Percentiles rank a stretch among this genome's conserved stretches.
These are phyloP conservation scores for Campoplex capitator DNA, from an alignment of 2,888 invertebrate species.

Conservation along the genomic window DNA sequence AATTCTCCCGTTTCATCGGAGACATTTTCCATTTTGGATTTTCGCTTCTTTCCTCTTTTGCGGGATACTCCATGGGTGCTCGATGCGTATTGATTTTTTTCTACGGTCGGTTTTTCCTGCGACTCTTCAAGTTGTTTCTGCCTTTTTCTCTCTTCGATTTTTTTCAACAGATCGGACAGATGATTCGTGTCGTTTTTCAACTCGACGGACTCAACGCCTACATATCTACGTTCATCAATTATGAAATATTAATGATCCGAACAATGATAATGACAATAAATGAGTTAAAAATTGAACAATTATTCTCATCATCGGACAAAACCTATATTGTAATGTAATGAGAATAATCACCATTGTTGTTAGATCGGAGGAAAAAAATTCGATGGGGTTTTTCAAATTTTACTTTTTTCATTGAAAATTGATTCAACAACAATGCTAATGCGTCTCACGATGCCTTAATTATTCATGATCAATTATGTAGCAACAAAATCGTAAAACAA, in stretches of 20 bases:
- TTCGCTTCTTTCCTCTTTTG: constrained; percentile 55
- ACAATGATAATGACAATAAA: too few relatives aligned
- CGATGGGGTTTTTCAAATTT: neutral
- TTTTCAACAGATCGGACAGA: constrained; percentile 75
- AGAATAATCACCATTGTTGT: neutral
- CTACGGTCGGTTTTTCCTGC: neutral
- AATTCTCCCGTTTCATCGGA: neutral
- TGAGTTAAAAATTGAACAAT: neutral
- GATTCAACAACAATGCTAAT: too few relatives aligned
- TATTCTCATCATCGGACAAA: too few relatives aligned
- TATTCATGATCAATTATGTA: neutral
- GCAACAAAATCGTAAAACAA: constrained; percentile 12
- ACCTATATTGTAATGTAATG: neutral
- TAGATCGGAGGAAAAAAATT: neutral
- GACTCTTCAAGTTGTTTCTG: constrained; percentile 68
- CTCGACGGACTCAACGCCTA: constrained; percentile 70
- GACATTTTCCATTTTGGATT: constrained; percentile 11
- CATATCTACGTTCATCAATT: constrained; percentile 73
- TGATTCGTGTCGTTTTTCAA: constrained; percentile 75
- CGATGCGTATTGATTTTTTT: neutral
- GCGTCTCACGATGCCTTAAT: neutral
- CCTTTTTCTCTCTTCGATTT: constrained; percentile 77
- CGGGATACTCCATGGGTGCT: neutral
- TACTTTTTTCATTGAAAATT: too few relatives aligned
- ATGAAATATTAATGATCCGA: neutral